Evolutionary conservation across 2,888 invertebrate genomes (phyloP), one percentile per base, ranked within the genome.

Genomic region (Eristalis arbustorum): DNA sequence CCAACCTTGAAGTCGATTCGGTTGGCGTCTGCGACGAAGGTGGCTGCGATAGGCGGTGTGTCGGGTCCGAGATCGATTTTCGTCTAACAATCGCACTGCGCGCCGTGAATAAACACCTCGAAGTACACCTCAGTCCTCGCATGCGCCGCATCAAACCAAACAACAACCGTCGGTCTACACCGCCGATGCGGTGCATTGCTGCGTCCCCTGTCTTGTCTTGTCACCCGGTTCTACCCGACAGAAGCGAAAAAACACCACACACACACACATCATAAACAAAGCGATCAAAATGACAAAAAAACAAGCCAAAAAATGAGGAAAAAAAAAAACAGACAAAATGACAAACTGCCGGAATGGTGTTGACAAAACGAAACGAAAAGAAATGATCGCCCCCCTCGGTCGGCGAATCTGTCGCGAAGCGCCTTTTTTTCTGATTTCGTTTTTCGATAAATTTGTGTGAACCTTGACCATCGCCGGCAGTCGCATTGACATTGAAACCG

Each of bases 401-500:
- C 37, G 37, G 13, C 13, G 11, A 37, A 13, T 37, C 37, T 37
- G 37, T 37, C 13, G 13, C 37, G 11, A 13, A 37, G 37, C 18
- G 49, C 67, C 31, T 76, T 28, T 72, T 63, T 75, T 84, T 64
- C 72, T 84, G 68, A 34, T 69, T 67, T 56, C 10, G 56, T 64
- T 71, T 71, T 77, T 82, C 71, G 77, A 85, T 68, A 77, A 73
- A 71, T 76, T 75, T 83, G 22, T 69, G 22, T 69, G 85, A 82
- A 85, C 85, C 85, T 85, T 85, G 85, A 85, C 85, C 85, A 78
- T 85, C 85, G 81, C 66, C 80, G 8, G 49, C 49, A 74, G 57
- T 84, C 80, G 77, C 85, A 78, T 74, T 85, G 81, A 85, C 81
- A 85, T 85, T 85, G 82, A 81, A 85, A 61, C 73, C 31, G 84